Evolutionary conservation across 1,140 invertebrate genomes (phyloP).

Genomic region (Halictus rubicundus): DNA sequence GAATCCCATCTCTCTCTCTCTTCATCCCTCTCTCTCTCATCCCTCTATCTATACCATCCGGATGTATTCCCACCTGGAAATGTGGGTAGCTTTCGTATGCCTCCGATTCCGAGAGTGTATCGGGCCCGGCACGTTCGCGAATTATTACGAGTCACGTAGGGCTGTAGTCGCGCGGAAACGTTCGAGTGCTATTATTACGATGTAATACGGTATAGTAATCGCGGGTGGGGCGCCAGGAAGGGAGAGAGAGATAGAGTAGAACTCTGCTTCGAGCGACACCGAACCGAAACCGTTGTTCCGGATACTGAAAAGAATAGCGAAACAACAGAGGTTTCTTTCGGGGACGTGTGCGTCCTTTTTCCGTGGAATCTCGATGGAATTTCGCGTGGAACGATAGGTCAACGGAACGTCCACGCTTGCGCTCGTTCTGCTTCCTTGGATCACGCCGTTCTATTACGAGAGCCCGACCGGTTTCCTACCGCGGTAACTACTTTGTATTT

Average conservation of each 20-base stretch:
- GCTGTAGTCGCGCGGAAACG: conserved; percentile 42
- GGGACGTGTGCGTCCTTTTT: no score
- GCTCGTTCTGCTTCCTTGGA: no score
- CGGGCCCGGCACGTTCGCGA: conserved; percentile 55
- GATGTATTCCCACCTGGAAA: conserved; percentile 19
- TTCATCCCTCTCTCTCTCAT: no score
- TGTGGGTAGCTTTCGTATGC: conserved; percentile 35
- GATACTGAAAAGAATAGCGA: conserved; percentile 8
- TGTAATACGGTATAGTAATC: conserved; percentile 38
- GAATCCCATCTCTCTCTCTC: no score
- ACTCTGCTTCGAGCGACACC: neutral
- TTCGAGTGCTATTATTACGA: conserved; percentile 55
- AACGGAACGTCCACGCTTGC: no score
- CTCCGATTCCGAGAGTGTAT: conserved; percentile 10
- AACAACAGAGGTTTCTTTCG: no score
- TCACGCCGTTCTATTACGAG: no score
- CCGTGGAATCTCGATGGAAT: no score
- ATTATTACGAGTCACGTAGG: conserved; percentile 56
- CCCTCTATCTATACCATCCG: neutral
- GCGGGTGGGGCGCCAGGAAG: conserved; percentile 19
- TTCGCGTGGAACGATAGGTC: no score
- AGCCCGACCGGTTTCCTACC: no score
- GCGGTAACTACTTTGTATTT: no score
- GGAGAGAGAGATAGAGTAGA: neutral
- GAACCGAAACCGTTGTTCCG: neutral